These are phyloP conservation scores for Smithornis capensis DNA, from an alignment of 2,113 vertebrate genomes.

Conservation along the genomic window DNA sequence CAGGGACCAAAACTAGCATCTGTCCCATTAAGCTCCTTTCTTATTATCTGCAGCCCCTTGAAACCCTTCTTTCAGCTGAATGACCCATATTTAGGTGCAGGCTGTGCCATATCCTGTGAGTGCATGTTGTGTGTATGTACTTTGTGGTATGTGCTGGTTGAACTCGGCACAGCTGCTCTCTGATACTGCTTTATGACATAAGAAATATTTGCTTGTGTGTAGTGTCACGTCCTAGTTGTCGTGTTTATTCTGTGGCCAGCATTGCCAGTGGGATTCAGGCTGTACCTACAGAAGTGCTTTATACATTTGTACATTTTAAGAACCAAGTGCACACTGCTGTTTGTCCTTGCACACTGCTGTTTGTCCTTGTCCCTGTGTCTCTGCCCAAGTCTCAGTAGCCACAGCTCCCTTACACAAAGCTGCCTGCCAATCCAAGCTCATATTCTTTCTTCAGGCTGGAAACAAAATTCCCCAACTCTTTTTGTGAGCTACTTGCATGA, in stretches of 20 bases:
- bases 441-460: not conserved
- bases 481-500: rapidly evolving
- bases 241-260: conserved; percentile 21
- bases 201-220: conserved; percentile 3
- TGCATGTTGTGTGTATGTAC: not conserved
- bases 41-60: not conserved
- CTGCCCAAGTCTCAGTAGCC: not conserved
- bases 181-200: conserved; percentile 22
- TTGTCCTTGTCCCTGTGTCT: not conserved
- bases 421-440: not conserved
- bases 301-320: not conserved
- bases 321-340: rapidly evolving
- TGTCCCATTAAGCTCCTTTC: not conserved
- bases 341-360: not conserved
- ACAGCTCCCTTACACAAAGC: not conserved
- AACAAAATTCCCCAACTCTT: not conserved
- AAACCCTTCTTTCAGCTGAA: not conserved
- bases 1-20: not conserved
- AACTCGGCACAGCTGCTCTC: not conserved
- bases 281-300: conserved; percentile 20
- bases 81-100: not conserved
- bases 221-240: not conserved
- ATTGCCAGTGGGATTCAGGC: not conserved
- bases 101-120: not conserved
- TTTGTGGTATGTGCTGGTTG: conserved; percentile 2